Conservation (phyloP, 2,113 vertebrate species). For the Sebastes schlegelii region DNA sequence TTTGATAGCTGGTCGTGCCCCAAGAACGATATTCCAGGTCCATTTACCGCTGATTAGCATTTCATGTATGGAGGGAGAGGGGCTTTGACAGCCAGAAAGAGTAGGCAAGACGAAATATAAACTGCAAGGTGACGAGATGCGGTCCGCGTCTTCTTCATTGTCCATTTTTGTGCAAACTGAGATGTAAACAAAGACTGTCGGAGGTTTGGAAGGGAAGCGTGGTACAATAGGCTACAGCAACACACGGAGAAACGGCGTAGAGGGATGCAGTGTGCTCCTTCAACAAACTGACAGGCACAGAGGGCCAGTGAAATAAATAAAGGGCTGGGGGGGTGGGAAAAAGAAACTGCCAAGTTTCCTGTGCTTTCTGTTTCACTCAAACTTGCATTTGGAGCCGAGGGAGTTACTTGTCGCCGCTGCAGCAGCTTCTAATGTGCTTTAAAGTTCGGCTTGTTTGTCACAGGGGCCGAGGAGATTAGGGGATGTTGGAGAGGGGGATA, state of each 20-base stretch:
- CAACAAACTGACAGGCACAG: slow-evolving; percentile 73
- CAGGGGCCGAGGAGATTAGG: slow-evolving; percentile 37
- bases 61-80: not conserved
- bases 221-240: slow-evolving; percentile 46
- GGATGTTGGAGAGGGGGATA: slow-evolving; percentile 30
- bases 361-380: slow-evolving; percentile 72
- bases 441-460: slow-evolving; percentile 56
- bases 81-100: slow-evolving; percentile 8
- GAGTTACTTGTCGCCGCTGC: slow-evolving; percentile 62
- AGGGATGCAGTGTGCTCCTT: slow-evolving; percentile 66
- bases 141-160: slow-evolving; percentile 45
- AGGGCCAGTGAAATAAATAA: slow-evolving; percentile 60
- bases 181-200: slow-evolving; percentile 76
- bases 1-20: slow-evolving; percentile 15
- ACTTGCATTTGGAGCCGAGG: slow-evolving; percentile 49
- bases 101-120: slow-evolving; percentile 24
- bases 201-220: slow-evolving; percentile 37
- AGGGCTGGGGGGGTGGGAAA: not conserved
- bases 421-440: slow-evolving; percentile 77
- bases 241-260: slow-evolving; percentile 17
- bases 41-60: not conserved
- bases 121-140: slow-evolving; percentile 21
- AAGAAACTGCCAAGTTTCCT: slow-evolving; percentile 72
- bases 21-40: slow-evolving; percentile 28
- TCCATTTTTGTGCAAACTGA: slow-evolving; percentile 79